Base-by-base conservation (phyloP, 2,888 invertebrate genomes). In the Spilosoma lubricipeda region DNA sequence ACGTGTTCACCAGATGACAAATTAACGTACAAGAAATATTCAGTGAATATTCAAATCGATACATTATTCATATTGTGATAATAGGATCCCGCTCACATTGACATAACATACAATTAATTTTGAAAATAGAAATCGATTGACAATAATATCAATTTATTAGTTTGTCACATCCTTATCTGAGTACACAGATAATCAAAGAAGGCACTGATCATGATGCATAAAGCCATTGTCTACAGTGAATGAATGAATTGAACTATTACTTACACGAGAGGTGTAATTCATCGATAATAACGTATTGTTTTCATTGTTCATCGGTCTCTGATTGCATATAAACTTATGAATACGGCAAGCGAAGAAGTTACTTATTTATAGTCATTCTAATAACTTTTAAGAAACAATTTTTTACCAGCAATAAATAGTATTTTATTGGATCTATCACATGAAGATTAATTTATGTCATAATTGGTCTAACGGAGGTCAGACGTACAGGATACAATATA, bases 121-220 rank as follows among this genome's bases (percentile, higher is more conserved):
- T 52, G 30, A 80, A 77, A 73, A 78, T 79, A 76, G 77, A 80
- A 86, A 82, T 78, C 80, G 73, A 76, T 71, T 75, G 77, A 80
- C 81, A 83, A 85, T 77, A 79, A 82, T 82, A 87, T 88, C 89
- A 84, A 88, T 91, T 86, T 88, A 89, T 89, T 80, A 86, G 73
- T 74, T 80, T 87, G 88, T 87, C 90, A 86, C 85, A 74, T 85
- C 81, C 85, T 89, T 90, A 90, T 88, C 88, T 80, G 75, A 80
- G 84, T 85, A 83, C 81, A 83, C 79, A 82, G 82, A 85, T 86
- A 83, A 82, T 82, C 77, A 82, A 84, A 81, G 84, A 82, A 87
- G 85, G 83, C 87, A 88, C 87, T 84, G 86, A 87, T 82, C 80
- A 81, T 85, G 87, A 87, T 85, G 84, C 85, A 90, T 86, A 83